These are phyloP conservation scores for Danio choprae DNA, from an alignment of 2,797 vertebrate species.

Conservation along the genomic window DNA sequence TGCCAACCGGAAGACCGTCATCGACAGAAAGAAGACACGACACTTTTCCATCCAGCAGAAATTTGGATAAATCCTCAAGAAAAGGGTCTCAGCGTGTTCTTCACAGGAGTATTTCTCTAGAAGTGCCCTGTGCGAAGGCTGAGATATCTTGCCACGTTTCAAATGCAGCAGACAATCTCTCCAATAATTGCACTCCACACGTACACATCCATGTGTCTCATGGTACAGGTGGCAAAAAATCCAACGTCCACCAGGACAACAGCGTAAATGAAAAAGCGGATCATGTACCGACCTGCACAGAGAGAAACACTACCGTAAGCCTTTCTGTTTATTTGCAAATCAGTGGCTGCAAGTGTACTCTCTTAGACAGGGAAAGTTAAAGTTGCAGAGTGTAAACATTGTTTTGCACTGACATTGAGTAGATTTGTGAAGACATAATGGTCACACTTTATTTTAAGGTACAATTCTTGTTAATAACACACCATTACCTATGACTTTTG, in stretches of 20 bases:
- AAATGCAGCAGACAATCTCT: slow-evolving; percentile 80
- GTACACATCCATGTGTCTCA: slow-evolving; percentile 92
- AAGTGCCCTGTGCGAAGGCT: slow-evolving; percentile 82
- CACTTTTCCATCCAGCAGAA: slow-evolving; percentile 50
- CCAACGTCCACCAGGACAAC: slow-evolving; percentile 72
- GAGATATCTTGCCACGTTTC: slow-evolving; percentile 88
- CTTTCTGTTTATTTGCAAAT: slow-evolving; percentile 33
- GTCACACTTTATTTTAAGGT: too few species aligned
- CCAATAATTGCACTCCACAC: slow-evolving; percentile 81
- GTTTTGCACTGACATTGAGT: not conserved
- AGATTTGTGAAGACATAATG: not conserved
- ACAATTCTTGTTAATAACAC: too few species aligned
- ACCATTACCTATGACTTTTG: too few species aligned
- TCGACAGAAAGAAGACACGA: slow-evolving; percentile 38
- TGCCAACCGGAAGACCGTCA: slow-evolving; percentile 70
- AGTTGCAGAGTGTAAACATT: not conserved
- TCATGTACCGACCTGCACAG: slow-evolving; percentile 66
- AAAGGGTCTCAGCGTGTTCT: slow-evolving; percentile 77
- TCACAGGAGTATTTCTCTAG: slow-evolving; percentile 92
- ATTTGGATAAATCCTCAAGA: slow-evolving; percentile 56
- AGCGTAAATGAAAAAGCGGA: slow-evolving; percentile 71
- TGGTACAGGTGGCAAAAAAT: slow-evolving; percentile 76
- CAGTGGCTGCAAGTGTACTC: not conserved
- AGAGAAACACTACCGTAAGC: slow-evolving; percentile 85
- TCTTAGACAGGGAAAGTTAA: not conserved